Evolutionary conservation across 2,888 invertebrate species (phyloP).

Genomic region (Tipula helvola): DNA sequence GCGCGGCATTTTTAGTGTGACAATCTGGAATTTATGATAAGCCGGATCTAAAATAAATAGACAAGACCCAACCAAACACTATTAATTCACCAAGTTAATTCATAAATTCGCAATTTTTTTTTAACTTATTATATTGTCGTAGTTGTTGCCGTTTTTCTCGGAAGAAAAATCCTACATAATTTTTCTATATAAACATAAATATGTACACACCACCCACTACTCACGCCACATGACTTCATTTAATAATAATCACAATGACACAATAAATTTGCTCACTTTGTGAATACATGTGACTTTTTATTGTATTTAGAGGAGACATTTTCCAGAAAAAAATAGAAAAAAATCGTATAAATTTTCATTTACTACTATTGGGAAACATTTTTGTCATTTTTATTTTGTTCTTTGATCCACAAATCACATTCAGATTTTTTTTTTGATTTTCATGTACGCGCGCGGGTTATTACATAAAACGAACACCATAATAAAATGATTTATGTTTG

Average conservation of each 20-base stretch:
- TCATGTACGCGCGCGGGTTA: neutral
- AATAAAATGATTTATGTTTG: neutral
- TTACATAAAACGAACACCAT: neutral
- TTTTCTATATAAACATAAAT: neutral
- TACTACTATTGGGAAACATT: neutral
- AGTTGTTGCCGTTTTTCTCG: neutral
- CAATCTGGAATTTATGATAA: neutral
- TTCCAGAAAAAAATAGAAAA: no score
- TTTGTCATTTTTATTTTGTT: neutral
- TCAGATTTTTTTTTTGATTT: neutral
- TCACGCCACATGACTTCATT: neutral
- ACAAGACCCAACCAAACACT: neutral
- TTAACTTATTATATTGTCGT: neutral
- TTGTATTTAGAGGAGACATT: neutral
- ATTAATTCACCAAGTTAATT: neutral
- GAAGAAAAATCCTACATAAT: neutral
- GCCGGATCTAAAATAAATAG: neutral
- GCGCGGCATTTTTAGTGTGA: neutral
- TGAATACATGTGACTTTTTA: neutral
- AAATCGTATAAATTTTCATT: neutral
- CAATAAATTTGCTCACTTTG: neutral
- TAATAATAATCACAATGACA: neutral
- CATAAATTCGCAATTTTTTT: neutral
- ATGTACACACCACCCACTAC: neutral
- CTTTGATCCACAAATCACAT: neutral